Base-by-base conservation (phyloP, 2,113 vertebrate species). In the Campylorhamphus procurvoides region DNA sequence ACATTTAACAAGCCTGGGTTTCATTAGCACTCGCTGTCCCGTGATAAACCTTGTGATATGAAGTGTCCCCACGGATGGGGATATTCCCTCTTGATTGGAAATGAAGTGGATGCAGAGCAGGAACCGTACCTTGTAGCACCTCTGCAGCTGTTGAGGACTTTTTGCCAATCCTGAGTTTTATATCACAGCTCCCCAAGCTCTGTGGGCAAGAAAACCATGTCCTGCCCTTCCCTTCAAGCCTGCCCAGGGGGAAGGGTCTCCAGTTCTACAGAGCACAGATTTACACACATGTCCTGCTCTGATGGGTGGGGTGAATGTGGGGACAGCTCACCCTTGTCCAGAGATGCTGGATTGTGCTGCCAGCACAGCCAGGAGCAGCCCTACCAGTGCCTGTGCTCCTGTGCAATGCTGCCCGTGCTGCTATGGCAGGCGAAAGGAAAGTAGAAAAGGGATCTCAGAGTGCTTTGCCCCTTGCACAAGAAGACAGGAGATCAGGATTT, bases 281-380 rank as follows among this genome's bases (percentile, higher is more conserved):
- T 28, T 22, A 6, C 0, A 31, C 25, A 3, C 4, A 3, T 33
- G 37, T 31, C 27, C 23, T 53, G 1, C 50, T 87, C 40, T 47
- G 55, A 14, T 1, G 2, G 11, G 4, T 55, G 39, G 35, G 22
- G 29, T 55, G 59, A 60, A 28, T 0, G 0, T 24, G 37, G 39
- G 16, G 28, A 56, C 3, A 1, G 14, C 42, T 89, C 42, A 25
- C 29, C 18, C 35, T 31, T 2, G 0, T 52, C 40, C 66, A 33
- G n/a, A 66, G 62, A 46, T 47, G 69, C 59, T 66, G 69, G 3
- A 12, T 9, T n/a, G 39, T 28, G 71, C 58, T 72, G 33, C n/a
- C 47, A 12, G 15, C 24, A 12, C 33, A 39, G 68, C 35, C 55
- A 49, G 62, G 18, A 50, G 10, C 40, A 50, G 67, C 52, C 42